phyloP scores from a whole-genome alignment of 2,888 invertebrate genomes.

The Nephrotoma flavescens region DNA sequence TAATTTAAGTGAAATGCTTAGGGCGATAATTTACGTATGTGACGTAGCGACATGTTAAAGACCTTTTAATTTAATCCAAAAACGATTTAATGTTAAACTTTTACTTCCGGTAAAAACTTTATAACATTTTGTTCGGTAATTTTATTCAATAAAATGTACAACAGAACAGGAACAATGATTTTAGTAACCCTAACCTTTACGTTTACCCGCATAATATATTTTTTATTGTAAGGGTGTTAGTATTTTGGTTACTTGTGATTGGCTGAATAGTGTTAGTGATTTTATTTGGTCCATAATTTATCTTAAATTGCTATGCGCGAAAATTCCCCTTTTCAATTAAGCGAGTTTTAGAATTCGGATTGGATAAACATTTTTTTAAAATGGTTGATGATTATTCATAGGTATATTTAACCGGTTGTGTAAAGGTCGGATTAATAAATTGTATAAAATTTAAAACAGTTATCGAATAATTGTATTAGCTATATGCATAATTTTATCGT shows the following conservation, averaged over 20 bases:
- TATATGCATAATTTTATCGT: neutral
- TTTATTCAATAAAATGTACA: neutral
- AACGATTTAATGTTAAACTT: neutral
- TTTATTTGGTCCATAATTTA: neutral
- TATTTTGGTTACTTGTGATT: neutral
- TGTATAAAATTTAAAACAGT: neutral
- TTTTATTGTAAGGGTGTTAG: neutral
- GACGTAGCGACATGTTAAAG: neutral
- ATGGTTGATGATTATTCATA: no score
- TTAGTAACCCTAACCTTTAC: neutral
- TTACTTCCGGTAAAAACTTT: neutral
- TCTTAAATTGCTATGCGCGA: neutral
- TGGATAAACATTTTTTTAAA: no score
- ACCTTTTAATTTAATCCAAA: neutral
- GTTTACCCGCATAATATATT: neutral
- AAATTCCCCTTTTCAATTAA: neutral
- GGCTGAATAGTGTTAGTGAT: neutral
- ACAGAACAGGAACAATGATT: neutral
- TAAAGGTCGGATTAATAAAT: no score
- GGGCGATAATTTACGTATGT: neutral
- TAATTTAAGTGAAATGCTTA: neutral
- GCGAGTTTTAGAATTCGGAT: no score
- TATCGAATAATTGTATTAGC: neutral
- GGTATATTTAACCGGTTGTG: no score
- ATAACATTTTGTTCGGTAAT: neutral